Evolutionary conservation across 30 jellyfish, hydroid and myxozoan species (phyloP), one percentile per base, ranked within the genome.

Genomic region (Turritopsis dohrnii): DNA sequence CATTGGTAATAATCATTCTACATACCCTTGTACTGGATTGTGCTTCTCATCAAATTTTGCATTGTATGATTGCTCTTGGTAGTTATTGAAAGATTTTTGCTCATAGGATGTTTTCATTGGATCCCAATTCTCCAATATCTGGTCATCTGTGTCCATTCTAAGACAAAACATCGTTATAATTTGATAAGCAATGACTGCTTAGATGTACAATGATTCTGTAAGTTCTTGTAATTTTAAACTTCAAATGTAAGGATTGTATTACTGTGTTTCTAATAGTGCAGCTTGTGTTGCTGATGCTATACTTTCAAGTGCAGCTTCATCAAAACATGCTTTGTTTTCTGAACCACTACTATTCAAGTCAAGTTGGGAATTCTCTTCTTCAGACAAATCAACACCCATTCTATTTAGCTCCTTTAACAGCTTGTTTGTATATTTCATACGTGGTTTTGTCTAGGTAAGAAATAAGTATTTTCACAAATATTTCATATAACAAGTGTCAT

Each of bases 31-130:
- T 17, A 74, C 79, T 21, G 86, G 69, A 24, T 66, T 65, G 75
- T 83, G 85, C 73, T 53, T 84, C 53, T 79, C 96, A 17, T 18
- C 29, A 72, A 80, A 84, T 65, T 86, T 83, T 16, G 84, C 94
- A 80, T 89, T 84, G 79, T 24, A 82, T 16, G 66, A 69, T 1
- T 90, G 97, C 29, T 72, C 74, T 29, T 53, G 19, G 76, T 92
- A 92, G 65, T 84, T 69, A 72, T 92, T 92, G 71, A 92, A 92
- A 13, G 75, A 52, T 73, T 87, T 81, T 52, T 71, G 87, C 71
- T 54, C 86, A 73, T 66, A 92, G 1, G 93, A 90, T 21, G 66
- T 91, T 21, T 87, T 60, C 90, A 89, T 89, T 76, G 97, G 97
- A 83, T 92, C 96, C 97, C 97, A 92, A 18, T 81, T 27, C 18